Evolutionary conservation across 2,888 invertebrate species (phyloP), one percentile per base, ranked within the genome.

Genomic region (Mactromeris polynyma): DNA sequence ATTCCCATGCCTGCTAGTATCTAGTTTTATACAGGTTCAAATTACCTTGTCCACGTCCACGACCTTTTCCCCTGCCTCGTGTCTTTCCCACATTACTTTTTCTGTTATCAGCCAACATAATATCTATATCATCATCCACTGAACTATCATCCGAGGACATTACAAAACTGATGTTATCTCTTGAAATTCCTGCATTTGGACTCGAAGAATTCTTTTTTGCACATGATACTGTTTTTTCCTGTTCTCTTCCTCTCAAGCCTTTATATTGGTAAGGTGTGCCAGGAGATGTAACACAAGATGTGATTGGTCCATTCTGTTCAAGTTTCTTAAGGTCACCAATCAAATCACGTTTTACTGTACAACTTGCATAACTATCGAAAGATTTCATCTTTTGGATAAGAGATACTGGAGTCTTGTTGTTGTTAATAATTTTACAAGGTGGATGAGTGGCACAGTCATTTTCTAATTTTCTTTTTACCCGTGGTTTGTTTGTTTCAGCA

Each of bases 381-480:
- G 79, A 81, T 64, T 89, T 89, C 78, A 88, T 69, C 73, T 89
- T 83, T 46, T 86, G 83, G 19, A 81, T 86, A 0, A 88, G n/a
- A 31, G 81, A 36, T 31, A 80, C 26, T 17, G 82, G 83, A 40
- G 77, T 36, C n/a, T 31, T 64, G 46, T 58, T 81, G 42, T 80
- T 58, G 17, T 58, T 40, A 0, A 46, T 46, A 26, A 64, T 19
- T 79, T 88, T 87, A 38, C 89, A 89, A 21, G 86, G 40, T 42
- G 91, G 91, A 19, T 88, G 88, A 19, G 89, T 84, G 54, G 81
- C 69, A 31, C 38, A 73, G 21, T 89, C 89, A 82, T 83, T 64
- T 36, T 89, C 81, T 14, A 91, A 64, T 58, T 91, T 91, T 58
- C 91, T 58, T 85, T 91, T 91, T 26, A 81, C 86, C 51, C n/a